Conservation (phyloP, 1,140 invertebrate genomes). For the Eurosta solidaginis region DNA sequence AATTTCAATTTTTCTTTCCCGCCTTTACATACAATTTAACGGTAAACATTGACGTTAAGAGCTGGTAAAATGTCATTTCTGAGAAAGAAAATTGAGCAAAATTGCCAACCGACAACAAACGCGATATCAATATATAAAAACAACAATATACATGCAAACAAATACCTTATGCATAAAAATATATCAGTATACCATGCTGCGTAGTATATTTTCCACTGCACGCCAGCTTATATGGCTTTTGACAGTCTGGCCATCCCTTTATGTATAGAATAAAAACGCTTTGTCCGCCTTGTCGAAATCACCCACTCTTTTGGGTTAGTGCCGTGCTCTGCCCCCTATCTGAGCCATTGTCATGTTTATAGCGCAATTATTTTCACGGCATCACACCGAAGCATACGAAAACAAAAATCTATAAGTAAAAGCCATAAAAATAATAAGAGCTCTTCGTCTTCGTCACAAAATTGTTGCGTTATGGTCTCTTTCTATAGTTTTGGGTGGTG, state of each 20-base stretch:
- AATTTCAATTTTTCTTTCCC: background rate
- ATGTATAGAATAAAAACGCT: background rate
- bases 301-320: background rate
- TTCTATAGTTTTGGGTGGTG: background rate
- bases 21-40: background rate
- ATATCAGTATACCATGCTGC: background rate
- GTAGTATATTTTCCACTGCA: background rate
- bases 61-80: background rate
- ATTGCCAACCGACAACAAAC: conserved; percentile 4
- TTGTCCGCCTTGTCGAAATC: no score
- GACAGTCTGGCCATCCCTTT: background rate
- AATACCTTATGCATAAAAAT: background rate
- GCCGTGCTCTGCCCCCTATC: background rate
- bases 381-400: background rate
- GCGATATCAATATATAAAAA: background rate
- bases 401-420: background rate
- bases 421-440: background rate
- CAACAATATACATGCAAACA: background rate
- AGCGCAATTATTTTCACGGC: conserved; percentile 11
- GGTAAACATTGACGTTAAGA: background rate
- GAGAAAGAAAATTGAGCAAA: background rate
- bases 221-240: background rate
- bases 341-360: background rate
- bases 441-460: background rate
- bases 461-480: background rate